Percentiles rank a stretch among this genome's conserved stretches.
Evolutionary conservation across 2,888 invertebrate genomes (phyloP).

Genomic region (Lasioglossum calceatum): DNA sequence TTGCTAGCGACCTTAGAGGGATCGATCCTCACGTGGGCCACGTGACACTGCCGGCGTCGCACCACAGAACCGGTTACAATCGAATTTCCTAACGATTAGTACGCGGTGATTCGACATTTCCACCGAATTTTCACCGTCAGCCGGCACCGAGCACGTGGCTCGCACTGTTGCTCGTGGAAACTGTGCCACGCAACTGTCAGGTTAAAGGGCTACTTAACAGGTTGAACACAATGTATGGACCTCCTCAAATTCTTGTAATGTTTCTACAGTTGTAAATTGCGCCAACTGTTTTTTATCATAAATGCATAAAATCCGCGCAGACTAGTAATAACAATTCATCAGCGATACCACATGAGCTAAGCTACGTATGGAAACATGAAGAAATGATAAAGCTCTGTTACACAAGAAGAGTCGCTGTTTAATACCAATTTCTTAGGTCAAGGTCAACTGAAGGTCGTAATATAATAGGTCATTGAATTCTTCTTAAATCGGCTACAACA

Average conservation of each 20-base stretch:
- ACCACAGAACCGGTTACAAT: slow-evolving; percentile 15
- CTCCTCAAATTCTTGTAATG: too few relatives aligned
- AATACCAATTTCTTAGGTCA: not conserved
- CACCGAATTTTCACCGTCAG: not conserved
- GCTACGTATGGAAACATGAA: not conserved
- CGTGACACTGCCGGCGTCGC: slow-evolving; percentile 4
- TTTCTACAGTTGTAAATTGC: too few relatives aligned
- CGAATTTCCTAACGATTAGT: slow-evolving; percentile 1
- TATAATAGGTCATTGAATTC: too few relatives aligned
- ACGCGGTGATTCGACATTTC: not conserved
- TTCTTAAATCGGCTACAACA: not conserved
- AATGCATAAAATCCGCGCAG: too few relatives aligned
- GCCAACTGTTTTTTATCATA: too few relatives aligned
- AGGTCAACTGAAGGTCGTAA: not conserved
- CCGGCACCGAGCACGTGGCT: not conserved
- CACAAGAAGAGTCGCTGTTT: not conserved
- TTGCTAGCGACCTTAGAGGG: slow-evolving; percentile 42
- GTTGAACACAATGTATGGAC: too few relatives aligned
- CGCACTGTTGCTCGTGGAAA: not conserved
- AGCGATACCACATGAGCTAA: not conserved
- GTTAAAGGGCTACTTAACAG: not conserved
- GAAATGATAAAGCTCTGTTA: not conserved
- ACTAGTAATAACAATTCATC: too few relatives aligned
- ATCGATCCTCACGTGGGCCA: slow-evolving; percentile 20
- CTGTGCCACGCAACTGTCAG: not conserved